A percentile compares a stretch with the other conserved stretches of the same genome.
Conservation (phyloP, 2,888 invertebrate genomes). For the Eristalis pertinax region DNA sequence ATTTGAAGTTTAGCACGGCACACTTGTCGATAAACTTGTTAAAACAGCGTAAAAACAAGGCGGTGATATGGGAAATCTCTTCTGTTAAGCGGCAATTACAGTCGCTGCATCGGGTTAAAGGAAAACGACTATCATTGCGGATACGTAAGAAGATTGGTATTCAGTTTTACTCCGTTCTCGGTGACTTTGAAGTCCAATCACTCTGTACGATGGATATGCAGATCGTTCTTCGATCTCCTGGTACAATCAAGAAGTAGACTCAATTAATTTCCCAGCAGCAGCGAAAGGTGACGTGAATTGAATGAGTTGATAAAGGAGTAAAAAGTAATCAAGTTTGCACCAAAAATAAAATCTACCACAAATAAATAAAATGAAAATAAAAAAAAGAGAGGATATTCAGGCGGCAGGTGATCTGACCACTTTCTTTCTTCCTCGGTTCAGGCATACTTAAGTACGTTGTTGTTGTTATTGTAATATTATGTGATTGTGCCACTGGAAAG, state of each 20-base stretch:
- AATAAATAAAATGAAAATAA: background rate
- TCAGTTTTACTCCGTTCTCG: background rate
- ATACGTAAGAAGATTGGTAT: background rate
- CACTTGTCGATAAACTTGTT: constrained; percentile 1
- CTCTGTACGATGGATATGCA: background rate
- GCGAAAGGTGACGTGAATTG: constrained; percentile 10
- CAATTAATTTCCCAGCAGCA: background rate
- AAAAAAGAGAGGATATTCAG: constrained; percentile 14
- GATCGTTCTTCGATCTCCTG: background rate
- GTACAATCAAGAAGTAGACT: background rate
- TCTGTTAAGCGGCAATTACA: constrained; percentile 24
- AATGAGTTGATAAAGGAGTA: background rate
- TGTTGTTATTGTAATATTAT: constrained; percentile 56
- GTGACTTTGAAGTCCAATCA: constrained; percentile 18
- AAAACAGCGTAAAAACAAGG: background rate
- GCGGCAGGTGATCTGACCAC: constrained; percentile 67
- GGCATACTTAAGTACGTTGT: constrained; percentile 23
- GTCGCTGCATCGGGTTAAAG: constrained; percentile 1
- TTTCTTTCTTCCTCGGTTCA: constrained; percentile 47
- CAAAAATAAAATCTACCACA: constrained; percentile 45
- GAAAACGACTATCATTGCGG: constrained; percentile 13
- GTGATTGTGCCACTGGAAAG: constrained; percentile 57
- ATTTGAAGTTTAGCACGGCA: constrained; percentile 8
- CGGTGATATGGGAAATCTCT: too few relatives aligned
- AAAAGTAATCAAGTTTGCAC: constrained; percentile 58